Percentiles rank a stretch among this genome's conserved stretches.
These are phyloP conservation scores for Camelus dromedarius DNA, from an alignment of 2,113 vertebrate species.

Conservation along the genomic window DNA sequence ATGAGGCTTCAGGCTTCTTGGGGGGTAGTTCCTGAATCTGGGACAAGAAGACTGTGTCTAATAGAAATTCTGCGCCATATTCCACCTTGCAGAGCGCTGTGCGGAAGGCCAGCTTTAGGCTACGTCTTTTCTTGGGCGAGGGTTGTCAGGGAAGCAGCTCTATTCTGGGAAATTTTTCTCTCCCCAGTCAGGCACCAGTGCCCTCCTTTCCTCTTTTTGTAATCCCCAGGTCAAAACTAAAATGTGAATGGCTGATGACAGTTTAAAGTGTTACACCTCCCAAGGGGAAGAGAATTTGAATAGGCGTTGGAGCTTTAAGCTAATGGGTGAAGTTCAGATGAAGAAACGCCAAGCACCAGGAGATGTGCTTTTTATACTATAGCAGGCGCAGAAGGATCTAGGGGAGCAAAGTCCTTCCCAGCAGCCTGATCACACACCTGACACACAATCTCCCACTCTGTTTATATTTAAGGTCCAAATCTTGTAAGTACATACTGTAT, in stretches of 20 bases:
- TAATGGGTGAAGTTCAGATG: constrained; percentile 31
- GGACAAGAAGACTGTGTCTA: constrained; percentile 51
- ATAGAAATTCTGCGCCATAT: constrained; percentile 34
- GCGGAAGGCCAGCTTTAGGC: constrained; percentile 57
- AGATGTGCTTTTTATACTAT: not conserved
- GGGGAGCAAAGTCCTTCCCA: not conserved
- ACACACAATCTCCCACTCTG: not conserved
- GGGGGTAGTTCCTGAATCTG: constrained; percentile 62
- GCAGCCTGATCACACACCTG: rapidly evolving
- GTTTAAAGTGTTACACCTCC: constrained; percentile 77
- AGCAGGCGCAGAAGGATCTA: not conserved
- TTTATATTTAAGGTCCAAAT: not conserved
- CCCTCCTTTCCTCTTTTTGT: constrained; percentile 72
- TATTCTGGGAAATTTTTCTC: constrained; percentile 63
- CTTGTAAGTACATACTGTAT: not conserved
- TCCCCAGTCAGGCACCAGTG: constrained; percentile 44
- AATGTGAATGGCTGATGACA: constrained; percentile 71
- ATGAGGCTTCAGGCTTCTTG: constrained; percentile 43
- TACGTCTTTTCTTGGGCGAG: constrained; percentile 42
- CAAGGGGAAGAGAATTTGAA: not conserved
- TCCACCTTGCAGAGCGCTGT: constrained; percentile 6
- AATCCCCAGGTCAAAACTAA: constrained; percentile 78
- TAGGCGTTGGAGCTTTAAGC: constrained; percentile 13
- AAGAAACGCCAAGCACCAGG: constrained; percentile 51
- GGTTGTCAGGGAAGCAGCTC: constrained; percentile 42